Conservation (phyloP, 2,797 vertebrate genomes). For the Schizopygopsis malacanthus region DNA sequence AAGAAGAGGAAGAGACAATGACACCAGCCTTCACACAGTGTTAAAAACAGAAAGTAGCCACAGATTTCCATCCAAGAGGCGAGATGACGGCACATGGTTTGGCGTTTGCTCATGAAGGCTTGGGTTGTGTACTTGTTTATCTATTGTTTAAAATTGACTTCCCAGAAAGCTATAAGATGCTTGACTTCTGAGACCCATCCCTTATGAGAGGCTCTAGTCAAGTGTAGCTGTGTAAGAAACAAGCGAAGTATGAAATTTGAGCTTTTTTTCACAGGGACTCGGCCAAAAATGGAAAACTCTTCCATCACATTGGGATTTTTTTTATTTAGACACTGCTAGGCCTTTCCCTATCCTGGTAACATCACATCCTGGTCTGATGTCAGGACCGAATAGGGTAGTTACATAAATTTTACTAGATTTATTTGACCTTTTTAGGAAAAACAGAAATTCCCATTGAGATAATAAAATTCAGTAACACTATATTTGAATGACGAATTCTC, state of each 20-base stretch:
- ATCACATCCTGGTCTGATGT: not conserved
- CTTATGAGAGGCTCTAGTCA: not conserved
- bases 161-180: not conserved
- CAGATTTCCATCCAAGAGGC: not conserved
- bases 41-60: conserved; percentile 15
- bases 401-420: not conserved
- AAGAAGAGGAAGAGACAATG: conserved; percentile 29
- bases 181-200: not conserved
- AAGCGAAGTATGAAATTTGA: not conserved
- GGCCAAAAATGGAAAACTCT: not conserved
- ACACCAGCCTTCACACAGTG: not conserved
- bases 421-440: no score
- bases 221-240: not conserved
- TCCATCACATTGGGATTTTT: not conserved
- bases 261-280: not conserved
- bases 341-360: not conserved
- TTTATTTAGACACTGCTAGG: not conserved
- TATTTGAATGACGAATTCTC: no score
- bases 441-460: no score
- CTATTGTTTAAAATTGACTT: conserved; percentile 4
- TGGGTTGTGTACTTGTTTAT: not conserved
- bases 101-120: not conserved
- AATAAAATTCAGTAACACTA: no score
- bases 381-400: no score
- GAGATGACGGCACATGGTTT: not conserved